Percentiles rank a stretch among this genome's conserved stretches.
These are phyloP conservation scores for Temnothorax rugatulus DNA, from an alignment of 2,888 invertebrate species.

Conservation along the genomic window DNA sequence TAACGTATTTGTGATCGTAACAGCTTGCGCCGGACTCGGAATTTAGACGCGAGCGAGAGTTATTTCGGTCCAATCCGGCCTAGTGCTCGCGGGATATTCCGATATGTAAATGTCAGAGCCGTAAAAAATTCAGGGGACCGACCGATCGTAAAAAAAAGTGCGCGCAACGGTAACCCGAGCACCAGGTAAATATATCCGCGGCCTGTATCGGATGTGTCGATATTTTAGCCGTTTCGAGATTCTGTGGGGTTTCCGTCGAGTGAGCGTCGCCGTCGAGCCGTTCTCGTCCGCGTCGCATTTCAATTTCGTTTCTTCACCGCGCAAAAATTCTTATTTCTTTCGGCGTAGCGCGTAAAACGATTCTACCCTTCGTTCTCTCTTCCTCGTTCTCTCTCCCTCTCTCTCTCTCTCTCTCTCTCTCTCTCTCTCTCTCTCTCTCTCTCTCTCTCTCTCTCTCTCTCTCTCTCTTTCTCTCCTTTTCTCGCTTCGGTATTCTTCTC, in stretches of 20 bases:
- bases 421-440: neutral
- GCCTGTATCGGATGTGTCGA: slow-evolving; percentile 71
- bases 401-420: neutral
- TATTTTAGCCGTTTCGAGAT: slow-evolving; percentile 72
- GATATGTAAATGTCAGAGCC: slow-evolving; percentile 65
- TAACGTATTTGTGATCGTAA: slow-evolving; percentile 23
- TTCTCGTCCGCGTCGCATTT: slow-evolving; percentile 68
- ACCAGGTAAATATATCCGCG: slow-evolving; percentile 69
- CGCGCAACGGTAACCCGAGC: slow-evolving; percentile 38
- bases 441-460: no score
- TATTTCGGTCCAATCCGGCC: slow-evolving; percentile 60
- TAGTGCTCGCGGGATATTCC: slow-evolving; percentile 55
- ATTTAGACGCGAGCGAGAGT: slow-evolving; percentile 47
- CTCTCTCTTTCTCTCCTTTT: neutral
- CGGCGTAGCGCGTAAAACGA: slow-evolving; percentile 36
- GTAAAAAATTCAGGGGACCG: slow-evolving; percentile 69
- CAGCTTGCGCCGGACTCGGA: slow-evolving; percentile 2
- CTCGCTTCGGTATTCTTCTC: neutral
- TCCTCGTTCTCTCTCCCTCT: no score
- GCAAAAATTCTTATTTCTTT: slow-evolving; percentile 67
- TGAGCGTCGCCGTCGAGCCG: slow-evolving; percentile 66
- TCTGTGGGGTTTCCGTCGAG: slow-evolving; percentile 55
- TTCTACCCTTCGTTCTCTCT: neutral
- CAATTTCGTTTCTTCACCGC: slow-evolving; percentile 65
- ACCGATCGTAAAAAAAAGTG: slow-evolving; percentile 68